Percentiles rank a stretch among this genome's conserved stretches.
phyloP scores from a whole-genome alignment of 2,888 invertebrate species.

The Eutolmus rufibarbis region DNA sequence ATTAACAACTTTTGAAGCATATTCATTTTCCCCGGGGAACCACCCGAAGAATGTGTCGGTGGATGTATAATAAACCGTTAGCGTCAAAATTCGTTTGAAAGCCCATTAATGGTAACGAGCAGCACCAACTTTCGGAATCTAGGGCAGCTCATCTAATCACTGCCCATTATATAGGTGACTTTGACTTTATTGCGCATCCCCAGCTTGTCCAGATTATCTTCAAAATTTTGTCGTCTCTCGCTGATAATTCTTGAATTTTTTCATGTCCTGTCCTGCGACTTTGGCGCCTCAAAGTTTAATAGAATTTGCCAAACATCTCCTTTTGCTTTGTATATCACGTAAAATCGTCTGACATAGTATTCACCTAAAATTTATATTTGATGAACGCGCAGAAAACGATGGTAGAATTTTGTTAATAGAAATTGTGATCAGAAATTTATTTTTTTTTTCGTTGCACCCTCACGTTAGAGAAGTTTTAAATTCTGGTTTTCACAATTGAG shows the following conservation, averaged over 20 bases:
- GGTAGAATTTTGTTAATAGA: not conserved
- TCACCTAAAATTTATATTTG: not conserved
- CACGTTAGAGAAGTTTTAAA: too few species aligned
- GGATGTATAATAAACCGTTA: not conserved
- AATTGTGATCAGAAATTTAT: not conserved
- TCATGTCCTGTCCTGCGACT: not conserved
- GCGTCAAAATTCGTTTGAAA: slow-evolving; percentile 6
- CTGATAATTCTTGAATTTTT: not conserved
- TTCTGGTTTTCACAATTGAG: too few species aligned
- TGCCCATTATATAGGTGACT: not conserved
- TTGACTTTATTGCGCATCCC: slow-evolving; percentile 3
- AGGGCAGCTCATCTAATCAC: not conserved
- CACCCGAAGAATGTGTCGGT: not conserved
- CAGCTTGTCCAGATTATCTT: not conserved
- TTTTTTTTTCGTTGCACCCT: too few species aligned
- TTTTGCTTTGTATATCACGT: not conserved
- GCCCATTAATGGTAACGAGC: slow-evolving; percentile 13
- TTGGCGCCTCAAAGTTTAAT: not conserved
- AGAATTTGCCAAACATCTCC: not conserved
- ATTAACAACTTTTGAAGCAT: slow-evolving; percentile 21
- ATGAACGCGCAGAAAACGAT: not conserved
- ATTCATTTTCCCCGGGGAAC: not conserved
- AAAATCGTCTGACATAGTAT: not conserved
- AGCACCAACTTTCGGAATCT: not conserved
- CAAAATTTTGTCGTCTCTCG: not conserved